These are phyloP conservation scores for Vidua chalybeata DNA, from an alignment of 2,113 vertebrate species.

Conservation along the genomic window DNA sequence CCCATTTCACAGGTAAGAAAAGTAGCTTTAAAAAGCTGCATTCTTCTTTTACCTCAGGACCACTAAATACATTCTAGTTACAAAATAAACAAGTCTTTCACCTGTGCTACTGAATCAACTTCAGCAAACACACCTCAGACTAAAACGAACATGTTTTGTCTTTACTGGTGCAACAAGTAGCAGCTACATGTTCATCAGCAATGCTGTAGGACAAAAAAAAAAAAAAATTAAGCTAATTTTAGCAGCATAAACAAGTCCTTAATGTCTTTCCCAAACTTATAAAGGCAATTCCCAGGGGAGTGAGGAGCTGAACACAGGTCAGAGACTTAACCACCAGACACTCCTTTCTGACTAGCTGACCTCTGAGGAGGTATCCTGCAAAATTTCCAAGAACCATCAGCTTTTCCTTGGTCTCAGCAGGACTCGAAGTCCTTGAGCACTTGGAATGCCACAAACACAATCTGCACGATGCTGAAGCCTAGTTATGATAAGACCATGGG, in stretches of 20 bases:
- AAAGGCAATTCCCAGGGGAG: not conserved
- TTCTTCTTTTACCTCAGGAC: not conserved
- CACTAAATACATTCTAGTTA: not conserved
- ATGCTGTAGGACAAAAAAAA: not conserved
- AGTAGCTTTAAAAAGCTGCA: not conserved
- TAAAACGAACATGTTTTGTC: not conserved
- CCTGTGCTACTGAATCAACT: not conserved
- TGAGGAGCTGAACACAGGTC: not conserved
- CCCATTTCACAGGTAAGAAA: not conserved
- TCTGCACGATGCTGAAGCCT: accelerated
- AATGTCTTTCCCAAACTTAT: not conserved
- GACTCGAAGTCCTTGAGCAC: not conserved
- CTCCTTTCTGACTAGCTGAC: not conserved
- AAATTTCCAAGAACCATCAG: not conserved
- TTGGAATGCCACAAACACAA: not conserved
- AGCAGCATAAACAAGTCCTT: slow-evolving; percentile 16
- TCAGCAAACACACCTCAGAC: not conserved
- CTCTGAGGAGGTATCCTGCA: not conserved
- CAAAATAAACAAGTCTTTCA: not conserved
- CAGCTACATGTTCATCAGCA: not conserved
- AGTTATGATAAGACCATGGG: not conserved
- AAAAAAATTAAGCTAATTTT: not conserved
- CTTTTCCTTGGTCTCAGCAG: not conserved
- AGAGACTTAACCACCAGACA: not conserved
- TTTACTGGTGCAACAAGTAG: not conserved